Conservation (phyloP, 2,113 vertebrate genomes). For the Ursus arctos region DNA sequence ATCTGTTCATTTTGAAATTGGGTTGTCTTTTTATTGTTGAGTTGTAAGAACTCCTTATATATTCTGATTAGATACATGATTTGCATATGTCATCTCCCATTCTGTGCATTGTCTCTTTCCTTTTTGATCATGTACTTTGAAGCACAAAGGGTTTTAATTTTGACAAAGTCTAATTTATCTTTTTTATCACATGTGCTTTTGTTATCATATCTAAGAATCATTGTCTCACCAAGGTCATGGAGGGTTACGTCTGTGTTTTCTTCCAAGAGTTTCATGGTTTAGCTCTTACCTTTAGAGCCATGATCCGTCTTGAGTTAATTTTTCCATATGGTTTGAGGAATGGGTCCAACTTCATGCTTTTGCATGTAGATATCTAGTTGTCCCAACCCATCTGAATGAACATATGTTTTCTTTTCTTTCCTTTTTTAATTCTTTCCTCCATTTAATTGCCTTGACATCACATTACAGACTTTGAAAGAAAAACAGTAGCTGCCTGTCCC, state of each 20-base stretch:
- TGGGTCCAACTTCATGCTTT: slow-evolving; percentile 24
- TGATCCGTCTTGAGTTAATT: slow-evolving; percentile 44
- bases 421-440: slow-evolving; percentile 51
- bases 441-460: slow-evolving; percentile 47
- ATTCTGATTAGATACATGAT: slow-evolving; percentile 9
- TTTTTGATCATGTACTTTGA: slow-evolving; percentile 47
- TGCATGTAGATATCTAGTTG: slow-evolving; percentile 36
- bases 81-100: slow-evolving; percentile 36
- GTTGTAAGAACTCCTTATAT: slow-evolving; percentile 29
- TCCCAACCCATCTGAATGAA: slow-evolving; percentile 36
- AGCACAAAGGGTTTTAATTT: slow-evolving; percentile 27
- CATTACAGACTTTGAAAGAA: slow-evolving; percentile 48
- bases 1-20: neutral
- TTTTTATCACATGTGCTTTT: slow-evolving; percentile 32
- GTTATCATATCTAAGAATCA: neutral
- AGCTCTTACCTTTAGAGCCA: neutral
- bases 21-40: neutral
- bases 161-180: neutral
- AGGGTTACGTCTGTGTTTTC: neutral
- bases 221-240: neutral
- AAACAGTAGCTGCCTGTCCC: neutral
- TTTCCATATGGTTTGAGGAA: slow-evolving; percentile 48
- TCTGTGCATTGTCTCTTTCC: neutral
- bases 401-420: slow-evolving; percentile 51
- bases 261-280: slow-evolving; percentile 19